Percentiles rank a stretch among this genome's conserved stretches.
phyloP scores from a whole-genome alignment of 2,797 vertebrate species.

The Mormyrops boulengeri region DNA sequence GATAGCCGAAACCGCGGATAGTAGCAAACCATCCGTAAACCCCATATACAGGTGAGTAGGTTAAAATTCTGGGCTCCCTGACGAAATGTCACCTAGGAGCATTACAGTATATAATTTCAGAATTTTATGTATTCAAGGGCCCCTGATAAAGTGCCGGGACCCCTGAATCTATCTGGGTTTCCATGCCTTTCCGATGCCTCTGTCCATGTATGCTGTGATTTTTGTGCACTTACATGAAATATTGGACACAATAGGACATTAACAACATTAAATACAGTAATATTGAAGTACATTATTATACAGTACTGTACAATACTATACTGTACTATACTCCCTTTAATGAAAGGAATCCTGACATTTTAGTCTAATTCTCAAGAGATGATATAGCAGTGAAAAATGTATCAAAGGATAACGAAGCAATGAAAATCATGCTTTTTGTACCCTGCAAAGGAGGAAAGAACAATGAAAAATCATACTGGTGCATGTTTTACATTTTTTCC shows the following conservation, averaged over 20 bases:
- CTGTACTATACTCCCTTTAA: not conserved
- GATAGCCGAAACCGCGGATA: no score
- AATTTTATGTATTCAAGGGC: not conserved
- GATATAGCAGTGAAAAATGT: not conserved
- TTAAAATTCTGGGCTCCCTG: not conserved
- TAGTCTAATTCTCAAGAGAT: not conserved
- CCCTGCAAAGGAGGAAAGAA: not conserved
- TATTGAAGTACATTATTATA: not conserved
- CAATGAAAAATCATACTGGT: not conserved
- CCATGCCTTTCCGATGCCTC: not conserved
- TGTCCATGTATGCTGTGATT: not conserved
- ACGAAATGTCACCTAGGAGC: not conserved
- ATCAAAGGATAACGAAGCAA: not conserved
- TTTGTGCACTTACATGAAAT: not conserved
- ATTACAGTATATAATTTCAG: not conserved
- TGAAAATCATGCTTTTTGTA: not conserved
- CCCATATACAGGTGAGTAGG: no score
- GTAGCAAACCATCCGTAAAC: no score
- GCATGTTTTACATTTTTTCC: not conserved
- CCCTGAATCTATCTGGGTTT: not conserved
- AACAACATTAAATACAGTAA: not conserved
- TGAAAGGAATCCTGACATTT: not conserved
- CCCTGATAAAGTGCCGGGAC: not conserved
- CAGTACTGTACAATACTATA: not conserved
- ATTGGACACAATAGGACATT: not conserved